A percentile compares a stretch with the other conserved stretches of the same genome.
Conservation (phyloP, 2,113 vertebrate genomes). For the Alethe diademata region DNA sequence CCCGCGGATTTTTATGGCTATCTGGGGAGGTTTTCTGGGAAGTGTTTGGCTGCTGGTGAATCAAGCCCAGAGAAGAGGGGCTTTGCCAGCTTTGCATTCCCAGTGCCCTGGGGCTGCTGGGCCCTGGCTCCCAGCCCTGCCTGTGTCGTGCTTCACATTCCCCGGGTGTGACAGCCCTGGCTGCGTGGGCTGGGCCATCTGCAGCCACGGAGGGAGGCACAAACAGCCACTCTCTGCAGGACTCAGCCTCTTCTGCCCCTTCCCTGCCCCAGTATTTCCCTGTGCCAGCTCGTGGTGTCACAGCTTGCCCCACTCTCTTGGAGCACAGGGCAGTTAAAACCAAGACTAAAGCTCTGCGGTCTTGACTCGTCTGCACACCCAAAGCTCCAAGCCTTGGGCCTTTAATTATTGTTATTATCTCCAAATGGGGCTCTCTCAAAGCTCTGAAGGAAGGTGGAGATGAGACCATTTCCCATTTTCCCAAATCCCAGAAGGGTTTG, state of each 20-base stretch:
- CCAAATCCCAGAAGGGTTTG: not conserved
- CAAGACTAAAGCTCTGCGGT: not conserved
- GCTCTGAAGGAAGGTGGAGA: not conserved
- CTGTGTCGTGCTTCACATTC: slow-evolving; percentile 15
- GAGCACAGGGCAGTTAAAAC: not conserved
- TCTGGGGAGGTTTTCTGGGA: not conserved
- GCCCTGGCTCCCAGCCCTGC: not conserved
- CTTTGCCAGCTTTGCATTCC: not conserved
- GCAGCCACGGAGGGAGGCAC: not conserved
- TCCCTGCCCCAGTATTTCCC: not conserved
- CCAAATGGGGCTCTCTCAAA: not conserved
- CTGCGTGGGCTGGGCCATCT: slow-evolving; percentile 45
- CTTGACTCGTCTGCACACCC: accelerated
- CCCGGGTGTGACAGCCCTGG: not conserved
- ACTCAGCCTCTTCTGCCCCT: not conserved
- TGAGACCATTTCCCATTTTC: accelerated
- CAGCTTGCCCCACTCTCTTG: not conserved
- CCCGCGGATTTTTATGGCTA: not conserved
- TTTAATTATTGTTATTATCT: not conserved
- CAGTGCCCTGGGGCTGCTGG: not conserved
- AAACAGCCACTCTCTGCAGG: not conserved
- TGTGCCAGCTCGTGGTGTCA: accelerated
- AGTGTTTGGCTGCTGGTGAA: not conserved
- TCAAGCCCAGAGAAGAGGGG: not conserved
- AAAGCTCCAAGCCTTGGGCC: not conserved